Percentiles rank a stretch among this genome's conserved stretches.
Evolutionary conservation across 2,113 vertebrate species (phyloP).

Genomic region (Salvator merianae): DNA sequence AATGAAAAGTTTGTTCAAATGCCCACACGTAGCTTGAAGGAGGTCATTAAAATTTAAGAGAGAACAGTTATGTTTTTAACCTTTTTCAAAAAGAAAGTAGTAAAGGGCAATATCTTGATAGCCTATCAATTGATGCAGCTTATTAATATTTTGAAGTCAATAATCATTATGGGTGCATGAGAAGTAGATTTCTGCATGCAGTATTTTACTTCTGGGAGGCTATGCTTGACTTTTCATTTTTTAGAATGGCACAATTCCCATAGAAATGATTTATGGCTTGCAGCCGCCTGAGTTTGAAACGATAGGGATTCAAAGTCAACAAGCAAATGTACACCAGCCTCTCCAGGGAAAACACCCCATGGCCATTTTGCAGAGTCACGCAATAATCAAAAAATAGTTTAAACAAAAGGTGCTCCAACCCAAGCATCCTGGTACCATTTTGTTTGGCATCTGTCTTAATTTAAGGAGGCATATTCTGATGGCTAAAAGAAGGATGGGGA

Average conservation of each 20-base stretch:
- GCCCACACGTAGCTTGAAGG: too few relatives aligned
- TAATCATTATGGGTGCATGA: neutral
- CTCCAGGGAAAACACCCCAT: slow-evolving; percentile 19
- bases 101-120: too few relatives aligned
- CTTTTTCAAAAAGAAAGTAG: too few relatives aligned
- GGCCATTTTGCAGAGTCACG: neutral
- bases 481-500: neutral
- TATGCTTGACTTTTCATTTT: neutral
- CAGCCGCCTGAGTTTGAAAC: neutral
- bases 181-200: neutral
- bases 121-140: too few relatives aligned
- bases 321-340: neutral
- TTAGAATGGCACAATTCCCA: neutral
- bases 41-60: too few relatives aligned
- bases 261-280: neutral
- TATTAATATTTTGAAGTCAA: neutral
- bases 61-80: too few relatives aligned
- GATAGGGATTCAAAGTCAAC: slow-evolving; percentile 5
- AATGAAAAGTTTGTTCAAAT: too few relatives aligned
- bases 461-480: neutral
- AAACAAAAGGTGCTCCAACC: slow-evolving; percentile 7
- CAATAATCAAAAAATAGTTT: slow-evolving; percentile 8
- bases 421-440: slow-evolving; percentile 4
- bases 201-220: too few relatives aligned
- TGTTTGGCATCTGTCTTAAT: neutral